Evolutionary conservation across 2,888 invertebrate genomes (phyloP), one percentile per base, ranked within the genome.

Genomic region (Drosophila multiciliata): DNA sequence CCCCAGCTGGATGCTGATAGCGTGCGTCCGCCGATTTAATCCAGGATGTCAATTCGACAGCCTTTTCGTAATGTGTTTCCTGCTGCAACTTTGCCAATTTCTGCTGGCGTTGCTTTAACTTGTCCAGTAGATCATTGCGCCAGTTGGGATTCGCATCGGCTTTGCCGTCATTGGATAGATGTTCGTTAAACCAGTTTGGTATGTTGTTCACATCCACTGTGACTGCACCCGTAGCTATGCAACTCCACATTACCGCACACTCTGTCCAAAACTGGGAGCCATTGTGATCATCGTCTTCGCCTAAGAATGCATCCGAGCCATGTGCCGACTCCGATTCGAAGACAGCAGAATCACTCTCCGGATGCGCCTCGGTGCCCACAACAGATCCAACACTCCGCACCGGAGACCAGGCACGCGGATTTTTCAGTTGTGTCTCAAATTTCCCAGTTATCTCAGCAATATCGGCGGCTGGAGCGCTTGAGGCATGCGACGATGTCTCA

Each of bases 301-400:
- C 96, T 0, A 91, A 68, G 89, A 96, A 97, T 90, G 97, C 96
- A 66, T 96, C 96, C 5, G 96, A 97, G 89, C 96, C 95, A 59
- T 95, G 94, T 48, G 94, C 94, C 12, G 94, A 94, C 82, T 95
- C 97, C 6, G 96, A 95, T 94, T 96, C 96, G 92, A 97, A 97
- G 12, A 97, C 95, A 89, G 96, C 95, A 59, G 96, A 96, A 91
- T 97, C 97, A 76, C 96, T 96, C 91, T 97, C 97, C 4, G 97
- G 97, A 92, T 97, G 96, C n/a, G 96, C 97, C 93, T 97, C 97
- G 88, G 96, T 96, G 2, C 97, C 97, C 3, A 95, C 95, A 57
- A 97, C 96, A 32, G 97, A 97, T 12, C 97, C 97, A 11, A 97
- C 97, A 90, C 97, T 97, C 77, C 97, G 95, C n/a, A 97, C 96